A percentile compares a stretch with the other conserved stretches of the same genome.
Evolutionary conservation across 2,113 vertebrate species (phyloP).

Genomic region (Chauna torquata): DNA sequence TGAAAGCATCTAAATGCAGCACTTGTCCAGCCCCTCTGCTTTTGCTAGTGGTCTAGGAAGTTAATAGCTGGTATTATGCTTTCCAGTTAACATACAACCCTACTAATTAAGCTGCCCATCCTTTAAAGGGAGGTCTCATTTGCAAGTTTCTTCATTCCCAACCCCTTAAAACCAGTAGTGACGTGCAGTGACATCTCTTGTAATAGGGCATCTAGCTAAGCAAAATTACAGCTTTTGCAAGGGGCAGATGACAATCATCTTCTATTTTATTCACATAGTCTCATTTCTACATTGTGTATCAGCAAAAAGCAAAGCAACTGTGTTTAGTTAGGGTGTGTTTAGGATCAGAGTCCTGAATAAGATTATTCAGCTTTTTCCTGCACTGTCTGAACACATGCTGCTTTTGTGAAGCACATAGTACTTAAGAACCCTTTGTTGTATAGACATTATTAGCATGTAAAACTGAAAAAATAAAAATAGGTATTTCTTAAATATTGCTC

Average conservation of each 20-base stretch:
- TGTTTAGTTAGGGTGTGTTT: background rate
- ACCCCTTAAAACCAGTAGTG: background rate
- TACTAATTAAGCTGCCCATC: background rate
- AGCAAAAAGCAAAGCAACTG: background rate
- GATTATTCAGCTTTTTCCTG: background rate
- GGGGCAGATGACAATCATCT: background rate
- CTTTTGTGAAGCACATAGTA: background rate
- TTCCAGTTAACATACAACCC: background rate
- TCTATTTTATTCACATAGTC: background rate
- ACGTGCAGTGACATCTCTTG: rapidly evolving
- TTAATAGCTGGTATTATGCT: background rate
- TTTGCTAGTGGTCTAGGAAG: background rate
- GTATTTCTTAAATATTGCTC: background rate
- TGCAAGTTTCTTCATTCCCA: background rate
- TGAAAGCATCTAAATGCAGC: background rate
- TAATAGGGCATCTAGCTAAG: background rate
- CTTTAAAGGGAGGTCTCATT: background rate
- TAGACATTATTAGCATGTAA: background rate
- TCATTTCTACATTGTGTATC: background rate
- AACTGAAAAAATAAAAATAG: background rate
- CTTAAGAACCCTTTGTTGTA: background rate
- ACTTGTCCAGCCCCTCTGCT: background rate
- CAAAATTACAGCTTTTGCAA: background rate
- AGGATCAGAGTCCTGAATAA: background rate
- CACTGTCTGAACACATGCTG: background rate